Evolutionary conservation across 1,140 invertebrate genomes (phyloP), one percentile per base, ranked within the genome.

Genomic region (Euura lappo): DNA sequence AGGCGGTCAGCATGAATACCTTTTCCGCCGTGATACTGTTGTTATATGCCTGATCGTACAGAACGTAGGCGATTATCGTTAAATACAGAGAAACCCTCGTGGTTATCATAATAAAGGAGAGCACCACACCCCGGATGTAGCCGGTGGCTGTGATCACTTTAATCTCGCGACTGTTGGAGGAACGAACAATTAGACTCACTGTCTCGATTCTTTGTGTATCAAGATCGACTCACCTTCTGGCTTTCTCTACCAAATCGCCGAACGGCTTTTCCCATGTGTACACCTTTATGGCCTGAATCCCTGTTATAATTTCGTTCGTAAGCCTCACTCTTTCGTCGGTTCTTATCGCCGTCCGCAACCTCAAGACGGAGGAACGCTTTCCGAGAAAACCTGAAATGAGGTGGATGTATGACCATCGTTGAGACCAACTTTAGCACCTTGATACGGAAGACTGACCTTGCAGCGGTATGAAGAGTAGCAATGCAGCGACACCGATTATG

Each of bases 211-310:
- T 71, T 66, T 8, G 67, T 65, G 42, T 67, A 60, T 45, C 43
- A 73, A 72, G 13, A 89, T 90, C 91, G 69, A 91, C 70, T 81
- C 84, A 90, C 90, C 72, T 87, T 79, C 91, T 80, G 8, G 89
- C 87, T 10, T 77, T 77, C 64, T 87, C 83, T 8, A 96, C 90
- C 45, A 95, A 85, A 70, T 89, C 89, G 3, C 92, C 92, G 81
- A 97, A 96, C 0, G 94, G 94, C 72, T 92, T 91, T 83, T 97
- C 95, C 95, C 95, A 97, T 0, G 94, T 92, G 80, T 96, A 96
- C 95, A 98, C 97, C 88, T 98, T 98, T 44, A 94, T 96, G 2
- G 93, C 92, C 75, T 93, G 92, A 44, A 94, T 94, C n/a, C 93
- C 93, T 65, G 90, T 90, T 13, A 97, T 92, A 10, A 97, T 93